phyloP scores from a whole-genome alignment of 2,797 vertebrate genomes.

The Coilia nasus region DNA sequence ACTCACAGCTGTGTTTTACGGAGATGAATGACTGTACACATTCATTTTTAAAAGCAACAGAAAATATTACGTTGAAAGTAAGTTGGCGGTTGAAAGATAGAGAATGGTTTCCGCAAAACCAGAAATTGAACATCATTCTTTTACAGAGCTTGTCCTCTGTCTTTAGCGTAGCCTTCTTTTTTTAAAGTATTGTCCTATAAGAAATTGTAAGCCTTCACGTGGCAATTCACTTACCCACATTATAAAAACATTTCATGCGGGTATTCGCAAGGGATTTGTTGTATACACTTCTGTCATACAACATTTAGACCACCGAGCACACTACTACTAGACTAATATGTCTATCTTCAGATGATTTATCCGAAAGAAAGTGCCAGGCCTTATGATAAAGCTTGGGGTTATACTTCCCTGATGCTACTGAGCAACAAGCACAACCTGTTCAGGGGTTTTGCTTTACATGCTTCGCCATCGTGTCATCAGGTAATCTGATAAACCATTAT shows the following conservation, averaged over 20 bases:
- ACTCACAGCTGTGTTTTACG: neutral
- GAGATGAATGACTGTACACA: neutral
- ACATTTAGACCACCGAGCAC: neutral
- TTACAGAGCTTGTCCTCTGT: neutral
- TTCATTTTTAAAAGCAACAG: neutral
- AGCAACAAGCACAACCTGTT: conserved; percentile 15
- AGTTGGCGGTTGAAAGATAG: neutral
- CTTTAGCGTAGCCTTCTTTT: neutral
- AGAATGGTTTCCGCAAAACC: neutral
- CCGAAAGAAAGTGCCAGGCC: neutral
- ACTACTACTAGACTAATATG: neutral
- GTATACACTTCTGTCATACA: neutral
- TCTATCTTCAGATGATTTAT: neutral
- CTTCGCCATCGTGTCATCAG: neutral
- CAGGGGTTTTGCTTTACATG: neutral
- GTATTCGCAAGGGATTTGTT: neutral
- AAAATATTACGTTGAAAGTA: neutral
- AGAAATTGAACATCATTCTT: neutral
- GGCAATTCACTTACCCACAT: neutral
- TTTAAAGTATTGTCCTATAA: neutral
- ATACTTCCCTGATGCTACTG: neutral
- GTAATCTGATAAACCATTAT: neutral
- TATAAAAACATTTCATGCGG: neutral
- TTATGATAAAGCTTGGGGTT: neutral
- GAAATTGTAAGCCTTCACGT: neutral